These are phyloP conservation scores for Cyphomyrus plagiostoma DNA, from an alignment of 2,113 vertebrate species.

Conservation along the genomic window DNA sequence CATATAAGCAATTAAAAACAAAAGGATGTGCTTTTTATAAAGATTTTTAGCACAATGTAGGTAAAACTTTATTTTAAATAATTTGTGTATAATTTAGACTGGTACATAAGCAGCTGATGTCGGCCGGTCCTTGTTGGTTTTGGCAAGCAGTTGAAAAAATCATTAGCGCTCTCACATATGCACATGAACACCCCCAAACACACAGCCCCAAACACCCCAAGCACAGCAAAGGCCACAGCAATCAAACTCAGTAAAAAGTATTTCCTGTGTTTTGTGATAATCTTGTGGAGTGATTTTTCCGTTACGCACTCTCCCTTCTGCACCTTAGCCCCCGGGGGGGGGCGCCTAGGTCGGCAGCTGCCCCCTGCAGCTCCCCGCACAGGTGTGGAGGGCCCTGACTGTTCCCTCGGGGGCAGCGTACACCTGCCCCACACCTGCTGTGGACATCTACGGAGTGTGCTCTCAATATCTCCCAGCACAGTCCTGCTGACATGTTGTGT, in stretches of 20 bases:
- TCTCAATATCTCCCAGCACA: background rate
- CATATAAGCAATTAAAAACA: background rate
- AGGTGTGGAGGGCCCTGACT: background rate
- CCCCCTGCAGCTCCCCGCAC: background rate
- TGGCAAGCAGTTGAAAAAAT: slow-evolving; percentile 6
- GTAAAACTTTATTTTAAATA: background rate
- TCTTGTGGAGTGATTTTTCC: slow-evolving; percentile 73
- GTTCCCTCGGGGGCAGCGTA: background rate
- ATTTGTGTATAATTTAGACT: background rate
- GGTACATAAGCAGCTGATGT: slow-evolving; percentile 12
- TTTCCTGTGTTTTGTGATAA: slow-evolving; percentile 81
- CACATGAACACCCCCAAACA: slow-evolving; percentile 15
- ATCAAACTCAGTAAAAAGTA: slow-evolving; percentile 75
- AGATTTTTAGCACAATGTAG: background rate
- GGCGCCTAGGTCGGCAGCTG: background rate
- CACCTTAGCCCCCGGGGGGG: background rate
- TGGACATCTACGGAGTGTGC: background rate
- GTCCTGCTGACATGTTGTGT: background rate
- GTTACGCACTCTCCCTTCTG: slow-evolving; percentile 67
- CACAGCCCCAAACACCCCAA: slow-evolving; percentile 20
- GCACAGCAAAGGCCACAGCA: slow-evolving; percentile 63
- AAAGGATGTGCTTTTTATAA: background rate
- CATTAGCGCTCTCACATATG: background rate
- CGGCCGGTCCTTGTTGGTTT: background rate
- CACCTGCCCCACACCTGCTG: background rate